phyloP scores from a whole-genome alignment of 2,113 vertebrate genomes.

The Alosa alosa region DNA sequence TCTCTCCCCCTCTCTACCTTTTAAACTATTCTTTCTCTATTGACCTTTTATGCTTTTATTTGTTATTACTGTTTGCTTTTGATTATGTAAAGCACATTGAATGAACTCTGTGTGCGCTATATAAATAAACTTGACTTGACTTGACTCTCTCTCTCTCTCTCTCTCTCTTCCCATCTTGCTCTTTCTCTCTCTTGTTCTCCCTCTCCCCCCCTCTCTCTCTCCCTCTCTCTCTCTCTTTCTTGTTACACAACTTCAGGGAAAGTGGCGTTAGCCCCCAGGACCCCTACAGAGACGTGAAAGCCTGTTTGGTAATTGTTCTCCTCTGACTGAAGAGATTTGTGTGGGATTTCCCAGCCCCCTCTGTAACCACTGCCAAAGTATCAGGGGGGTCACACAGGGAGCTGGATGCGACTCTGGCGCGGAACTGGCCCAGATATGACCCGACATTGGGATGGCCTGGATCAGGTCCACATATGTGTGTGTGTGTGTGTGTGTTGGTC shows the following conservation, averaged over 20 bases:
- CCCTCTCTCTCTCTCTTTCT: background rate
- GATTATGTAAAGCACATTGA: too few species aligned
- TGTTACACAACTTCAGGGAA: conserved; percentile 1
- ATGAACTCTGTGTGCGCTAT: too few species aligned
- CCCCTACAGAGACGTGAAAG: background rate
- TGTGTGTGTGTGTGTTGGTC: too few species aligned
- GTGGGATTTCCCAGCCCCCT: background rate
- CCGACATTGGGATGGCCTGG: too few species aligned
- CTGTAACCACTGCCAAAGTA: background rate
- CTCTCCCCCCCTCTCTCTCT: background rate
- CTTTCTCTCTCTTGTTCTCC: background rate
- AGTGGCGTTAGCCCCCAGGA: background rate
- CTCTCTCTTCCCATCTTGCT: background rate
- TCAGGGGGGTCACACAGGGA: background rate
- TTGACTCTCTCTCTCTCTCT: background rate
- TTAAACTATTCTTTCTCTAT: background rate
- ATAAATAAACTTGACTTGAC: too few species aligned
- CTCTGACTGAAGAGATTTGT: background rate
- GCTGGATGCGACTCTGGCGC: too few species aligned
- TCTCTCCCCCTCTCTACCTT: too few species aligned
- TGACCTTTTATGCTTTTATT: background rate
- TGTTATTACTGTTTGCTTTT: too few species aligned
- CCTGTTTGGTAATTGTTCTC: background rate
- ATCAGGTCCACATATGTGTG: too few species aligned
- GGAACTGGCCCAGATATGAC: too few species aligned